Evolutionary conservation across 2,888 invertebrate species (phyloP), one percentile per base, ranked within the genome.

Genomic region (Tridacna crocea): DNA sequence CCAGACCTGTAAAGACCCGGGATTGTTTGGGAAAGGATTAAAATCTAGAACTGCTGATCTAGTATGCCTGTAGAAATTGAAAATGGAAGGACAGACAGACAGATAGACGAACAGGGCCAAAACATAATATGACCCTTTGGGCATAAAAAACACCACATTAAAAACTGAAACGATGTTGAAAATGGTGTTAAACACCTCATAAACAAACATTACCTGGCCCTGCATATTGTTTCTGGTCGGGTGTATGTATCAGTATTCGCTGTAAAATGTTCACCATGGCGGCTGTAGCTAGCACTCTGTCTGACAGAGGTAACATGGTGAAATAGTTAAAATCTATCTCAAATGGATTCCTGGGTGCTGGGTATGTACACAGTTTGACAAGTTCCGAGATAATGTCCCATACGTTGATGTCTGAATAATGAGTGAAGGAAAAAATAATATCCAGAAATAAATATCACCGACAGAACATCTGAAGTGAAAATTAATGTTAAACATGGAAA

Each of bases 261-360:
- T 92, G 92, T 73, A 93, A 83, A 24, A 83, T 83, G 51, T 85
- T 80, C 19, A 91, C 82, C 90, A 92, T 91, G 76, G 92, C 90
- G 0, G 88, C 92, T 0, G 92, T 88, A n/a, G 90, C 83, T 27
- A 92, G 79, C 19, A 92, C 87, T 27, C 84, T 82, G 73, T 92
- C 90, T 26, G 87, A 76, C 3, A 88, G 74, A 4, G 91, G 85
- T 46, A 92, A 83, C 65, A 83, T 80, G n/a, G 87, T 83, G 60
- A 92, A 90, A 73, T 91, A 92, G 17, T 91, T 87, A 82, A 91
- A 88, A 80, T 93, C 92, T 27, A 93, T 88, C 65, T 88, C 91
- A 83, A 92, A 92, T 8, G 93, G 93, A 76, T 92, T 92, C 15
- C 84, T 80, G 0, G 92, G 93, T 10, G 91, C 86, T 15, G 92